phyloP scores from a whole-genome alignment of 2,888 invertebrate species.

The Urechis unicinctus region DNA sequence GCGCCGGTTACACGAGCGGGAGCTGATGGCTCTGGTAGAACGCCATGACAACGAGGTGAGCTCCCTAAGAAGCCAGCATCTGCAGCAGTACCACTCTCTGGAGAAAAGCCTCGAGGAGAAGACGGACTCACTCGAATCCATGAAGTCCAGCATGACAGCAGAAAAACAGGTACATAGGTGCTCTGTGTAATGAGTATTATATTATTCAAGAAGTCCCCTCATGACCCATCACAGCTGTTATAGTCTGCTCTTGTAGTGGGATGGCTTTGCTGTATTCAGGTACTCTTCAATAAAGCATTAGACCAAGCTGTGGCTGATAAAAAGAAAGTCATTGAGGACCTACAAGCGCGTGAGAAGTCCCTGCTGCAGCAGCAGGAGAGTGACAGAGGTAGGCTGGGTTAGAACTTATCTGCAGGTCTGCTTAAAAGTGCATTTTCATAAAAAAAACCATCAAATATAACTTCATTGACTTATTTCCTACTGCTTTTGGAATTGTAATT shows the following conservation, averaged over 20 bases:
- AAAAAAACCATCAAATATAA: too few species aligned
- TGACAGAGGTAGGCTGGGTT: too few species aligned
- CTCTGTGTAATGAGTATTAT: not conserved
- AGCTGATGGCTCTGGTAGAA: not conserved
- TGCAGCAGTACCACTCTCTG: too few species aligned
- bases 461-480: too few species aligned
- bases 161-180: slow-evolving; percentile 37
- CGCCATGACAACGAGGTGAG: too few species aligned
- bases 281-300: slow-evolving; percentile 60
- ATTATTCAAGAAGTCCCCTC: not conserved
- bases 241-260: not conserved
- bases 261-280: slow-evolving; percentile 9
- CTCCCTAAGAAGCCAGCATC: too few species aligned
- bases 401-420: not conserved
- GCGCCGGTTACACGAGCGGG: slow-evolving; percentile 3
- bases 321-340: slow-evolving; percentile 7
- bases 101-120: too few species aligned
- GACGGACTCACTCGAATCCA: slow-evolving; percentile 28
- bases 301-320: slow-evolving; percentile 54
- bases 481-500: too few species aligned
- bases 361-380: not conserved
- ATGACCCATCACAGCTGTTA: not conserved
- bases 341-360: not conserved
- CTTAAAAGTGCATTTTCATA: not conserved
- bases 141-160: slow-evolving; percentile 32